Conservation (phyloP, 2,797 vertebrate species). For the Epinephelus awoara region DNA sequence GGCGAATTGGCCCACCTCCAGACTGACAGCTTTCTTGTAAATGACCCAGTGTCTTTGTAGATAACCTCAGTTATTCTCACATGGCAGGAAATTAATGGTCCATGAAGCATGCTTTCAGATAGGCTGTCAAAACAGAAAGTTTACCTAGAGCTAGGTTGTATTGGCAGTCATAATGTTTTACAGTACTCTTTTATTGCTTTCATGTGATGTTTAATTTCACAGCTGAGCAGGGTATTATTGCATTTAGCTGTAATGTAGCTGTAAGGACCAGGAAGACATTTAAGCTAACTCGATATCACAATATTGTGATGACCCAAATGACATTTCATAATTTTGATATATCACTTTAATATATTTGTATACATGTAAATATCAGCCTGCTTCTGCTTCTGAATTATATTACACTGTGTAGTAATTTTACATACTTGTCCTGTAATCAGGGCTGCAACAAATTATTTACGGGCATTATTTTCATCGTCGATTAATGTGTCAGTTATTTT, state of each 20-base stretch:
- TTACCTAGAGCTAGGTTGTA: not conserved
- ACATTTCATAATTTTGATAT: not conserved
- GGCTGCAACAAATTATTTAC: too few relatives aligned
- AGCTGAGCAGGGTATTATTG: not conserved
- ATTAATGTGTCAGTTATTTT: too few relatives aligned
- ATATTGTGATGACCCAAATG: not conserved
- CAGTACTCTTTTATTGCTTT: not conserved
- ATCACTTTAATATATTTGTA: not conserved
- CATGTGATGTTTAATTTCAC: not conserved
- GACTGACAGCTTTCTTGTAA: conserved; percentile 20
- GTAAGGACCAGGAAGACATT: not conserved
- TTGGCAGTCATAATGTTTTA: not conserved
- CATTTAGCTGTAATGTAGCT: not conserved
- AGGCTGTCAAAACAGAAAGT: not conserved
- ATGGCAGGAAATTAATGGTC: conserved; percentile 15
- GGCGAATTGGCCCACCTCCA: conserved; percentile 34
- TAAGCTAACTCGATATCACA: not conserved
- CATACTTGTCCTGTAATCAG: not conserved
- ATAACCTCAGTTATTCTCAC: conserved; percentile 2
- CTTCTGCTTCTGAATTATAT: not conserved
- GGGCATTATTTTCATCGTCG: too few relatives aligned
- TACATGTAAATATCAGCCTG: not conserved
- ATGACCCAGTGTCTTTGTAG: conserved; percentile 1
- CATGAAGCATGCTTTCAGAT: not conserved
- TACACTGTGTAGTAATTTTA: not conserved